phyloP scores from a whole-genome alignment of 1,140 invertebrate genomes.

The Pseudoatta argentina region DNA sequence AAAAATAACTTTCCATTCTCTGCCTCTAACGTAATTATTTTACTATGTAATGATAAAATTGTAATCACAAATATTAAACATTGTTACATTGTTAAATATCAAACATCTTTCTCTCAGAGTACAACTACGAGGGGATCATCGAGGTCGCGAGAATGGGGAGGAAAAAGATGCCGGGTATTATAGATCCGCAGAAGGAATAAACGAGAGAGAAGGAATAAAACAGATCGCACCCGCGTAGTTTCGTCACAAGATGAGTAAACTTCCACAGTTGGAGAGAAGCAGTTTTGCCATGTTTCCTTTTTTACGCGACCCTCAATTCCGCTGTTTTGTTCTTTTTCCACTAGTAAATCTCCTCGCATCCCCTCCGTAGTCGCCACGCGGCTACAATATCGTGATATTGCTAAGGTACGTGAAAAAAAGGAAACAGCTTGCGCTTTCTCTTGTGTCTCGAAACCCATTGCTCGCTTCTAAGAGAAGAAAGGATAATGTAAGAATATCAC shows the following conservation, averaged over 20 bases:
- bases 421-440: slow-evolving; percentile 1
- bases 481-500: not conserved
- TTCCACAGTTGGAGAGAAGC: slow-evolving; percentile 68
- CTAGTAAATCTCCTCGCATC: too few relatives aligned
- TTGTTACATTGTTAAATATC: too few relatives aligned
- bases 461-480: not conserved
- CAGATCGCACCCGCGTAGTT: slow-evolving; percentile 63
- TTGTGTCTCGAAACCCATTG: not conserved
- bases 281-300: slow-evolving; percentile 59
- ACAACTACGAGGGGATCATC: not conserved
- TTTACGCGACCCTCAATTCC: slow-evolving; percentile 40
- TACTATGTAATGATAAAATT: too few relatives aligned
- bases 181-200: slow-evolving; percentile 63
- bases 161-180: not conserved
- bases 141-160: not conserved
- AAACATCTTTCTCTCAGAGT: too few relatives aligned
- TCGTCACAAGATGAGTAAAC: slow-evolving; percentile 71
- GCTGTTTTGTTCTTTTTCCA: slow-evolving; percentile 24
- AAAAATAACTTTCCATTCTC: too few relatives aligned
- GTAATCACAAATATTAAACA: too few relatives aligned
- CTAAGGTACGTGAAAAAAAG: slow-evolving; percentile 18
- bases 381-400: slow-evolving; percentile 41
- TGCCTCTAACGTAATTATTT: too few relatives aligned
- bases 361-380: not conserved
- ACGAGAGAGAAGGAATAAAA: slow-evolving; percentile 66